Conservation (phyloP, 2,797 vertebrate genomes). For the Sciurus vulgaris region DNA sequence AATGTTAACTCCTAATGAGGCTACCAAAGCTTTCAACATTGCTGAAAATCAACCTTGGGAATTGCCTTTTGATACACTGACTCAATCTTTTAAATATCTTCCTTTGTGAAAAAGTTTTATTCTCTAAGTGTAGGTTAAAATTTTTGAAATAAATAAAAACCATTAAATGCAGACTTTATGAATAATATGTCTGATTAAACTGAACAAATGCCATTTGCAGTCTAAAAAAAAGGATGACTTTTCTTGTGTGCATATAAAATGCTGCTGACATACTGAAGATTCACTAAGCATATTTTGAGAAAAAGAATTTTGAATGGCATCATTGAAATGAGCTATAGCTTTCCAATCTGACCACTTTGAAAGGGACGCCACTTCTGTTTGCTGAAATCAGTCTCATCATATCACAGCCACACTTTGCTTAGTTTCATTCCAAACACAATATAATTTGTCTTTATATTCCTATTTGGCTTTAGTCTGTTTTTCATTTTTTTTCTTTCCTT, state of each 20-base stretch:
- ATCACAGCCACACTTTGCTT: neutral
- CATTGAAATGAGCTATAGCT: neutral
- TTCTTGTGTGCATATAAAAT: slow-evolving; percentile 17
- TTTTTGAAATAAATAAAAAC: slow-evolving; percentile 14
- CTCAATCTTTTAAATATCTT: neutral
- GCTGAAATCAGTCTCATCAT: slow-evolving; percentile 29
- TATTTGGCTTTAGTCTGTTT: neutral
- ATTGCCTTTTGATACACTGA: neutral
- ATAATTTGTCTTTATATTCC: slow-evolving; percentile 38
- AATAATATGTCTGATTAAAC: neutral
- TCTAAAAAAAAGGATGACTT: neutral
- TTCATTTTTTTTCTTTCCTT: slow-evolving; percentile 34
- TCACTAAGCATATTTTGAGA: slow-evolving; percentile 14
- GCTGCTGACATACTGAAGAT: neutral
- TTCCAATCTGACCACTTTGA: neutral
- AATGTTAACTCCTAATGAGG: neutral
- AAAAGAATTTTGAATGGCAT: slow-evolving; percentile 36
- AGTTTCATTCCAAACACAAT: neutral
- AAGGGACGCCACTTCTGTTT: neutral
- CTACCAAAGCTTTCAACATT: neutral
- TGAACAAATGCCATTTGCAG: slow-evolving; percentile 20
- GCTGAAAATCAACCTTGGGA: neutral
- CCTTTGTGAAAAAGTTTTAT: neutral
- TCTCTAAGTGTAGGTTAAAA: slow-evolving; percentile 36
- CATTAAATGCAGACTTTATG: slow-evolving; percentile 8